Conservation (phyloP, 2,797 vertebrate genomes). For the Parambassis ranga region DNA sequence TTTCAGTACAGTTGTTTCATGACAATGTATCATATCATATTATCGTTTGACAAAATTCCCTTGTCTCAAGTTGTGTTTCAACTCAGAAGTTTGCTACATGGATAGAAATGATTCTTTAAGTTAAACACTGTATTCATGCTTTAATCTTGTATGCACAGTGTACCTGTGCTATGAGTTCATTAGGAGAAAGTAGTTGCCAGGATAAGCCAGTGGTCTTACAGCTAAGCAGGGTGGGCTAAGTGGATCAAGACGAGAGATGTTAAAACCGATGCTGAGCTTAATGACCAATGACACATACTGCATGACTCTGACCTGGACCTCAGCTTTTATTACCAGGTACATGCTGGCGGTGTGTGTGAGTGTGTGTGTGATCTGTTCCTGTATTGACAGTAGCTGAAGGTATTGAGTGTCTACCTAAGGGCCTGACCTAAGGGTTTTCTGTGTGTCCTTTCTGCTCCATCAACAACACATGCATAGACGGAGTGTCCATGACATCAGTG, state of each 20-base stretch:
- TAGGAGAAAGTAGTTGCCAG: constrained; percentile 11
- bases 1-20: background rate
- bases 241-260: constrained; percentile 33
- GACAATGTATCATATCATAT: background rate
- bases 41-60: background rate
- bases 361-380: background rate
- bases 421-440: constrained; percentile 11
- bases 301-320: constrained; percentile 7
- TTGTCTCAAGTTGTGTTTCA: background rate
- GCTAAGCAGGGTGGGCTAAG: constrained; percentile 29
- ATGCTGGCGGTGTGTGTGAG: background rate
- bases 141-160: no score
- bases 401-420: background rate
- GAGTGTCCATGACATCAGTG: background rate
- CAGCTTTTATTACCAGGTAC: background rate
- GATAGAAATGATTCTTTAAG: no score
- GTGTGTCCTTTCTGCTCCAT: constrained; percentile 17
- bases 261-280: constrained; percentile 10
- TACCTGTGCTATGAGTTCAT: background rate
- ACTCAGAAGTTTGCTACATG: no score
- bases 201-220: constrained; percentile 6
- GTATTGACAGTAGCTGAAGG: background rate
- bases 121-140: no score
- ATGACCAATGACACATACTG: constrained; percentile 12
- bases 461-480: background rate